These are phyloP conservation scores for Sesia bembeciformis DNA, from an alignment of 2,888 invertebrate genomes.

Conservation along the genomic window DNA sequence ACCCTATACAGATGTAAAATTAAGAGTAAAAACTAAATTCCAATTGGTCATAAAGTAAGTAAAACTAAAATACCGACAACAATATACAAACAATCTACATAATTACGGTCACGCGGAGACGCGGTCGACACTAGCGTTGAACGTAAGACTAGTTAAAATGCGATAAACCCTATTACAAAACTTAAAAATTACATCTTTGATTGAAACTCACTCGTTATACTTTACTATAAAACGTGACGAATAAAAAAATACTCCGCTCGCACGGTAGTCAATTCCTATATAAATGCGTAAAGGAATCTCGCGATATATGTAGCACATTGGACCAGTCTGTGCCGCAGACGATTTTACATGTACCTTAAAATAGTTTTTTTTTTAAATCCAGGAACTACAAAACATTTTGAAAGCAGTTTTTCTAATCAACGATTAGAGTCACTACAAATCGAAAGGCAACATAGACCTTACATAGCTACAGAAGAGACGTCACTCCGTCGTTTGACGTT, in stretches of 20 bases:
- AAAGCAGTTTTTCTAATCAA: slow-evolving; percentile 34
- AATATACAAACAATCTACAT: slow-evolving; percentile 65
- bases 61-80: slow-evolving; percentile 49
- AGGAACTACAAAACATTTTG: slow-evolving; percentile 58
- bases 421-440: slow-evolving; percentile 16
- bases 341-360: slow-evolving; percentile 12
- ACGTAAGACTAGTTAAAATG: slow-evolving; percentile 74
- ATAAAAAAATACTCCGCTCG: slow-evolving; percentile 49
- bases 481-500: slow-evolving; percentile 21
- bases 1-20: slow-evolving; percentile 47
- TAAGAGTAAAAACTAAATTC: slow-evolving; percentile 38
- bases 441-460: slow-evolving; percentile 33
- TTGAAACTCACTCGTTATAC: slow-evolving; percentile 67
- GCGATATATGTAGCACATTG: slow-evolving; percentile 28
- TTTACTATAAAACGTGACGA: slow-evolving; percentile 9
- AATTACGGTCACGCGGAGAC: slow-evolving; percentile 53
- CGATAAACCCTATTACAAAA: slow-evolving; percentile 68
- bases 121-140: slow-evolving; percentile 57
- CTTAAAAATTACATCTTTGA: slow-evolving; percentile 71
- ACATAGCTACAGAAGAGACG: slow-evolving; percentile 32
- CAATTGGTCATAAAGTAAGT: slow-evolving; percentile 35
- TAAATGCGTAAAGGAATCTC: slow-evolving; percentile 50
- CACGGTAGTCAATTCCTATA: slow-evolving; percentile 60
- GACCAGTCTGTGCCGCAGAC: slow-evolving; percentile 30
- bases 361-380: slow-evolving; percentile 20